Evolutionary conservation across 30 jellyfish, hydroid and myxozoan species (phyloP), one percentile per base, ranked within the genome.

Genomic region (Chironex yamaguchii): DNA sequence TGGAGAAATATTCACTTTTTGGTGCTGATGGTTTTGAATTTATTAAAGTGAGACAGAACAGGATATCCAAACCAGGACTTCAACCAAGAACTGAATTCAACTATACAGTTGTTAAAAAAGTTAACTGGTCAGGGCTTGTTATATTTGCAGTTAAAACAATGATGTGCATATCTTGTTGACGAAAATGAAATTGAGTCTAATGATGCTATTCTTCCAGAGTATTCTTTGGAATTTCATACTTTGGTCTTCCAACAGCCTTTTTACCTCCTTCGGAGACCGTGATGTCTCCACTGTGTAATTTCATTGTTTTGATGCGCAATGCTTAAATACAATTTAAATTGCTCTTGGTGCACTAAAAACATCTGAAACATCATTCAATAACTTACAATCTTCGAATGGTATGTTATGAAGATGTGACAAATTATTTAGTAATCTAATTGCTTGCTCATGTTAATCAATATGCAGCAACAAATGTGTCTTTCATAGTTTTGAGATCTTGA

Each of bases 181-280:
- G 77, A n/a, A n/a, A n/a, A 51, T 76, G 31, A 58, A 2, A 42
- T 58, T 51, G 86, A 51, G 25, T n/a, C 67, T 48, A 84, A 67
- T 31, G 82, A 67, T 82, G 81, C 22, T 1, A 34, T 28, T 29
- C 29, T 9, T 26, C 17, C 34, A 72, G 29, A 72, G 13, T 33
- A 32, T 32, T 48, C 21, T 70, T 26, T 71, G 94, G 88, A 50
- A 84, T 52, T 53, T 69, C 63, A 53, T 22, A 84, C 73, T 58
- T 70, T 62, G 94, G 94, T 62, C 94, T 52, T 54, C 89, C 89
- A 75, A 75, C 87, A 51, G 87, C 77, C 49, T 52, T 75, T 49
- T 34, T 75, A 50, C 62, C 65, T 75, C 73, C 76, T 49, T 48
- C 77, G 31, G 87, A 64, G 77, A 65, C 77, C 32, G 76, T 75